Evolutionary conservation across 2,888 invertebrate genomes (phyloP), one percentile per base, ranked within the genome.

Genomic region (Lucinisca nassula): DNA sequence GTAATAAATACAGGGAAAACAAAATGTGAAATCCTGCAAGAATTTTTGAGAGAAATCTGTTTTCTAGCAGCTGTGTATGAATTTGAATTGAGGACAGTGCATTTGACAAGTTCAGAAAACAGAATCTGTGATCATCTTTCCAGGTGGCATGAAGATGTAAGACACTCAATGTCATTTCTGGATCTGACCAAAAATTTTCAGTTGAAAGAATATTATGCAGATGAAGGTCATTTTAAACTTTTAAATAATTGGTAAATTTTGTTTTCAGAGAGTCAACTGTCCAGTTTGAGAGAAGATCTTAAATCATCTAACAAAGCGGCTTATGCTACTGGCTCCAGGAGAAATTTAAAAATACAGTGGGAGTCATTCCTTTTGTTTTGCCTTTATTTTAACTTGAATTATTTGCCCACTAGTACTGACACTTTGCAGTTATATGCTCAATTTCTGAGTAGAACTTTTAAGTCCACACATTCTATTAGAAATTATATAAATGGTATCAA

Each of bases 11-110:
- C 76, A 24, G 82, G 82, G 32, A 76, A 79, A 49, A 24, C 84
- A 27, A 75, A 38, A n/a, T 79, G 76, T 58, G 8, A 24, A 3
- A 76, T 82, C 78, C 51, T 88, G 35, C 85, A 85, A 45, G 21
- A 49, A 32, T 82, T 76, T 80, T 74, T 88, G 12, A 72, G 85
- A 37, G 85, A 88, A 74, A 76, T 88, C 12, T 84, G 82, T 85
- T 85, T 76, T 73, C 14, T 82, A 3, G 49, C 82, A 30, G 32
- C 79, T n/a, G 17, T 61, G 0, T 17, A 73, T 61, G 82, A 84
- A 40, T 84, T 84, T 79, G 86, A 83, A 73, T 38, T 76, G 21
- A 70, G 51, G 30, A 61, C 85, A 0, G 10, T 40, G 14, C 81
- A 85, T 61, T 70, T 86, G 61, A 6, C 12, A 17, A 32, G 61